Evolutionary conservation across 2,797 vertebrate species (phyloP), one percentile per base, ranked within the genome.

Genomic region (Mallotus villosus): DNA sequence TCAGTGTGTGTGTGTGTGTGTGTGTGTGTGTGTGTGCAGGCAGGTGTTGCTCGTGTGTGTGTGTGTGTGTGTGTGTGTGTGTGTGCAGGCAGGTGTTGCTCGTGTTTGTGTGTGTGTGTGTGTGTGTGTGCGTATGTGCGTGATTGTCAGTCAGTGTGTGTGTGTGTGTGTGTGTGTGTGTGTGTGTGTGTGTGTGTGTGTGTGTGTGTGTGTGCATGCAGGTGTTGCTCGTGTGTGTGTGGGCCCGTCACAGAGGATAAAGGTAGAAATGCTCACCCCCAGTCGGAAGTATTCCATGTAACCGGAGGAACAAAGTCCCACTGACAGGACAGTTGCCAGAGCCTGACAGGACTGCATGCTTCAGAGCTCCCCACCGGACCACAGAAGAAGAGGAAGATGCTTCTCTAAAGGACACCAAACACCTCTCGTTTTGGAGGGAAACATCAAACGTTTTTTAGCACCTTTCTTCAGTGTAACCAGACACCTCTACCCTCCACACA

Each of bases 301-400:
- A 32, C 64, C 16, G 17, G 25, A 53, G 24, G n/a, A 29, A 46
- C 49, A 58, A 57, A 59, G 58, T 7, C 62, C 61, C 41, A 27
- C 58, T 67, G 64, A 68, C 11, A 74, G 25, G 53, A 25, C 22
- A 22, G n/a, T 59, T 22, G 22, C 68, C 37, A 49, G 58, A 60
- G 25, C 67, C 37, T 27, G 16, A 75, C 69, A 21, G 64, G 60
- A 73, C 57, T 60, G 24, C 32, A 68, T 67, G 19, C 5, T 2
- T 19, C 46, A 55, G 22, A 53, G 46, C 37, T 41, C 37, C 2
- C 8, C 37, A 11, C 37, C 37, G 2, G 37, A 41, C 37, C 37
- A 11, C 37, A 12, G 37, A 41, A 9, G 11, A 41, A 8, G 8
- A 11, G 8, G 1, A 41, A 41, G 37, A 41, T 41, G 8, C 37